Base-by-base conservation (phyloP, 1,140 invertebrate species). In the Pteromalus puparum region DNA sequence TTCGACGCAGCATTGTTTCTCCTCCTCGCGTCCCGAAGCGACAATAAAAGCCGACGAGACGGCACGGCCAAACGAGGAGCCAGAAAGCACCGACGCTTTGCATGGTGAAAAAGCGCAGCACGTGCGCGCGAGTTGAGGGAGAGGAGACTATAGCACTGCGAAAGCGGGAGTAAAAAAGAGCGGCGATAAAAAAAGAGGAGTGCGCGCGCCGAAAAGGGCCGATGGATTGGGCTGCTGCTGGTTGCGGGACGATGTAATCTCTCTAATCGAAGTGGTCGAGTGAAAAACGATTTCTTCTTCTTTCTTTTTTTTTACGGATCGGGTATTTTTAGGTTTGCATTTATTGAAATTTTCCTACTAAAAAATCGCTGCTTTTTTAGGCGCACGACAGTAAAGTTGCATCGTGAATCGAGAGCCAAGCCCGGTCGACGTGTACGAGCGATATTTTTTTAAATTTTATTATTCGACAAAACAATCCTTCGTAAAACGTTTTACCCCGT, bases 21-120 rank as follows among this genome's bases (percentile, higher is more conserved):
- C 61, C 28, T 24, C 30, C 61, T 61, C 46, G 12, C 26, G 28
- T 79, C 77, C 61, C 77, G 77, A 42, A 38, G 77, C 34, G 77
- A 79, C 77, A 79, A 79, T 79, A 79, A 79, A 79, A 79, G 77
- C 34, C 30, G 28, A 68, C 30, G 76, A 73, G 72, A 73, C 30
- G 30, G 34, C 30, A 34, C 13, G 21, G 18, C 34, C 21, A 21
- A 73, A 73, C 26, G 72, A 73, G 73, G 38, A 46, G 67, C n/a
- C 12, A n/a, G n/a, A 73, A 73, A 73, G 72, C 21, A n/a, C 34
- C 4, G 76, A 46, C 48, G 77, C 61, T 79, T 79, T 79, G 77
- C 77, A 79, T 79, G 77, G n/a, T 21, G 53, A 30, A 79, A 79
- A 68, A 68, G 77, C 77, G 61, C 77, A 68, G 53, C 77, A 65